phyloP scores from a whole-genome alignment of 1,140 invertebrate genomes.

The Pentalonia nigronervosa region DNA sequence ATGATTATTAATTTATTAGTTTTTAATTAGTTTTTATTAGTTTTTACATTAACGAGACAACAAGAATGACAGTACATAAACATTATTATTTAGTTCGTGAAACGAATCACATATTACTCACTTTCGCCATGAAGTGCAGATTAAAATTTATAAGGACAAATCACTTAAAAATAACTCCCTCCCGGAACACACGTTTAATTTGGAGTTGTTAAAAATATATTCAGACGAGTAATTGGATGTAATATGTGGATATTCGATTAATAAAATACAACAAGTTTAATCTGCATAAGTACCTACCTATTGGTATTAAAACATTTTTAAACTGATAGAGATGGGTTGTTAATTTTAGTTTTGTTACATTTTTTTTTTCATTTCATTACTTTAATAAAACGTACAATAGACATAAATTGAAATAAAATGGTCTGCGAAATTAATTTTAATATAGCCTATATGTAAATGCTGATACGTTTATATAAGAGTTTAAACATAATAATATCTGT shows the following conservation, averaged over 20 bases:
- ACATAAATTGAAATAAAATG: slow-evolving; percentile 12
- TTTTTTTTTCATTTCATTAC: neutral
- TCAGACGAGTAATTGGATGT: neutral
- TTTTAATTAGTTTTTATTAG: no score
- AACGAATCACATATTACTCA: neutral
- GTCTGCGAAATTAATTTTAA: neutral
- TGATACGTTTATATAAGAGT: neutral
- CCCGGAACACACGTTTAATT: neutral
- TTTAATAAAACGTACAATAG: neutral
- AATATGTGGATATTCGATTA: neutral
- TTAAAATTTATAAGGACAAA: neutral
- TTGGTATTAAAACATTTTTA: neutral
- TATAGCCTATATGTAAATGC: neutral
- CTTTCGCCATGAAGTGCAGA: neutral
- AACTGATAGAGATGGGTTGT: neutral
- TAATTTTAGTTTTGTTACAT: neutral
- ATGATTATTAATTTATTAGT: no score
- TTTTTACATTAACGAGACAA: no score
- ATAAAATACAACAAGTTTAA: slow-evolving; percentile 7
- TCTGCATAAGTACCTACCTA: neutral
- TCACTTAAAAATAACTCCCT: neutral
- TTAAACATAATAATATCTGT: neutral
- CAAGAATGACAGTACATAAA: neutral
- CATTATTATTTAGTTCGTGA: neutral
- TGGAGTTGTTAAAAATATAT: neutral